Evolutionary conservation across 2,113 vertebrate genomes (phyloP), one percentile per base, ranked within the genome.

Genomic region (Columba livia): DNA sequence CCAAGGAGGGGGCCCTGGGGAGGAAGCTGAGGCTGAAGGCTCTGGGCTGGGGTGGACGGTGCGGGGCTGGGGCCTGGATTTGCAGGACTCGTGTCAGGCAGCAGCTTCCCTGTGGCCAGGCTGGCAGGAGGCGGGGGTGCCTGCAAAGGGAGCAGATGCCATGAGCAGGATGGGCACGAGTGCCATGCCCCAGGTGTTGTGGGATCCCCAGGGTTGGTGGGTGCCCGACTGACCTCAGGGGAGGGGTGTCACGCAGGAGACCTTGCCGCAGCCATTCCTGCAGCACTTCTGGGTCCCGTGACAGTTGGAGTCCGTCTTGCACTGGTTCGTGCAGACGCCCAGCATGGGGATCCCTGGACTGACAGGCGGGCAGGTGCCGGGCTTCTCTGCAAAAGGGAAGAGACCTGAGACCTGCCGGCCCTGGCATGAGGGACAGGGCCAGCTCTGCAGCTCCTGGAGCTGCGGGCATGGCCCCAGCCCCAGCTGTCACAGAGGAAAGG

Each of bases 361-460:
- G 31, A 93, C 47, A 0, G 83, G 69, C 0, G 97, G 97, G 80
- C 96, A 97, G 17, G 54, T 93, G 60, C 97, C 97, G 1, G 96
- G 97, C 61, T 97, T 97, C 51, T 87, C 97, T 97, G 93, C 26
- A 92, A 94, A 61, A 47, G 12, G 3, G 38, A 90, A 92, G 21
- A 42, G 81, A 79, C 6, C 10, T 95, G 65, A 95, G 69, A 62
- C 44, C 53, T 5, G 1, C 25, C 2, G 20, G 25, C 9, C 5
- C 32, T 5, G 6, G 31, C 16, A 42, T 0, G 2, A 21, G 24
- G 40, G 17, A 28, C 79, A 85, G 62, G 44, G 66, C n/a, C 0
- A 4, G 56, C 17, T 25, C 34, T 31, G n/a, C 64, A 73, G 75
- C 64, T 83, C 42, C 64, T 1, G 2, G 56, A 90, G 61, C 79